Evolutionary conservation across 2,888 invertebrate species (phyloP).

Genomic region (Dichetophora obliterata): DNA sequence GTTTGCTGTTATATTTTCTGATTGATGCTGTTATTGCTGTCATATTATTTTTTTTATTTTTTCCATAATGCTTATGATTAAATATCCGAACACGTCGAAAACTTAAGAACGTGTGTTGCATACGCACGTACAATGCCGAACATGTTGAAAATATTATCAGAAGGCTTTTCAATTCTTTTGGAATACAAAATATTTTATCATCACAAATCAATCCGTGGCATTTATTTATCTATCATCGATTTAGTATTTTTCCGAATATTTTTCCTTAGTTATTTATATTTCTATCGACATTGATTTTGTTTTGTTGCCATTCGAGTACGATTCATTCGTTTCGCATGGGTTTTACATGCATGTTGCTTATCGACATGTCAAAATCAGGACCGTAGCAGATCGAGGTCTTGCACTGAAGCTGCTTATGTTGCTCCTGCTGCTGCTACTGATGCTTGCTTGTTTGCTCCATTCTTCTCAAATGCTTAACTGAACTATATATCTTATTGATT

Average conservation of each 20-base stretch:
- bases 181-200: slow-evolving; percentile 9
- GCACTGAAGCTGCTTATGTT: not conserved
- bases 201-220: slow-evolving; percentile 28
- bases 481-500: slow-evolving; percentile 37
- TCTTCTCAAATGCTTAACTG: not conserved
- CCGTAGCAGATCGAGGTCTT: not conserved
- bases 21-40: not conserved
- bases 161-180: too few species aligned
- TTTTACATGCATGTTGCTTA: slow-evolving; percentile 1
- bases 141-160: too few species aligned
- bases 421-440: not conserved
- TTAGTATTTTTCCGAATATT: slow-evolving; percentile 14
- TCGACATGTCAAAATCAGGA: slow-evolving; percentile 28
- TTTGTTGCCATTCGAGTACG: not conserved
- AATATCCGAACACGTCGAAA: not conserved
- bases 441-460: not conserved
- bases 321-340: not conserved
- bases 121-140: too few species aligned
- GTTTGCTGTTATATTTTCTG: too few species aligned
- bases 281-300: not conserved
- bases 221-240: slow-evolving; percentile 32
- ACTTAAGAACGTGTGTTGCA: too few species aligned
- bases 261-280: slow-evolving; percentile 4
- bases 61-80: not conserved
- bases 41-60: not conserved